Evolutionary conservation across 2,113 vertebrate species (phyloP), one percentile per base, ranked within the genome.

Genomic region (Hyaena hyaena): DNA sequence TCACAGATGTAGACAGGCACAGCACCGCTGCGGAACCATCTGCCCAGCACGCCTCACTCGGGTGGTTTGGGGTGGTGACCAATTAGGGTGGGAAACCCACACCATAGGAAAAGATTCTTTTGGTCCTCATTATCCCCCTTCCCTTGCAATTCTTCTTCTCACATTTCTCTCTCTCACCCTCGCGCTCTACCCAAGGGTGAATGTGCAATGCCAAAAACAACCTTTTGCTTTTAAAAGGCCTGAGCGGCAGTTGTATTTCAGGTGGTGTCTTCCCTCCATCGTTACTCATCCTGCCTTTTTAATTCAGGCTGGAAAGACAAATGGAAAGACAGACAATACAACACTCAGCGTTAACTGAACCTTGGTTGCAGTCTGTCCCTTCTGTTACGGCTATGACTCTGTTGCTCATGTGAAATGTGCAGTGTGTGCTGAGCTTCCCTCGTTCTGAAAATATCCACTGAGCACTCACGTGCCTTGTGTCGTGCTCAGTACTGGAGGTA

Each of bases 1-100:
- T 66, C 79, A 23, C 98, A 98, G 96, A 98, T 98, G 98, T 93
- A 97, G 95, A 97, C 95, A 98, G 98, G 98, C 98, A 69, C 79
- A 74, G 97, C 53, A 63, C 55, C 77, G 93, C 97, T 96, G 97
- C 94, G 45, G 96, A 97, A 90, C 97, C 98, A 98, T 98, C 97
- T 98, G 98, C 73, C 96, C 94, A 10, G 87, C 96, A 88, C 39
- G 79, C 97, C 55, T 92, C 88, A 16, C 96, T 93, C 82, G 48
- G 89, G 73, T 48, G 96, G 95, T 96, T 98, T 88, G 94, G 88
- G 84, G 77, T 35, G 93, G 96, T 6, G 66, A 88, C 88, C 97
- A 93, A 87, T 98, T 98, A 98, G 98, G 96, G 96, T 96, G 80
- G 95, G 95, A 96, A 91, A 86, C 65, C 94, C 97, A 96, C 90